Evolutionary conservation across 2,113 vertebrate species (phyloP).

Genomic region (Carassius carassius): DNA sequence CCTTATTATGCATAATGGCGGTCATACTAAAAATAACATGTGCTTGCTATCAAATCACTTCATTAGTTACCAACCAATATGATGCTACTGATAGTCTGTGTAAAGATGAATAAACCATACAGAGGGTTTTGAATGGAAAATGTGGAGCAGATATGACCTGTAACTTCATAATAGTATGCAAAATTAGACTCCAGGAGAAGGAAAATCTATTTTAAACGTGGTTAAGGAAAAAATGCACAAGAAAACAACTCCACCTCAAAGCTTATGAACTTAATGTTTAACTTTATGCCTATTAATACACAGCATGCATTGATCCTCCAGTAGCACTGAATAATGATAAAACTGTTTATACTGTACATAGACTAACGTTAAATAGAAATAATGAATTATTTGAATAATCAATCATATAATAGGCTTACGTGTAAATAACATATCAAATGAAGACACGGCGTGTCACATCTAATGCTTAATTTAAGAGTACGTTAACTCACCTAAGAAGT

Average conservation of each 20-base stretch:
- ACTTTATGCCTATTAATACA: neutral
- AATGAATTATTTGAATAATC: too few relatives aligned
- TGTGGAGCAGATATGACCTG: neutral
- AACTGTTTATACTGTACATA: too few relatives aligned
- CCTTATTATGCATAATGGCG: neutral
- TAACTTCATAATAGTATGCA: neutral
- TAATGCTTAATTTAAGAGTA: too few relatives aligned
- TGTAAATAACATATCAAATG: too few relatives aligned
- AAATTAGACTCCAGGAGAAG: neutral
- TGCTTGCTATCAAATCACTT: neutral
- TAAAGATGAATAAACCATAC: neutral
- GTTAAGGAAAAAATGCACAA: neutral
- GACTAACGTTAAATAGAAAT: too few relatives aligned
- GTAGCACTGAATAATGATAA: too few relatives aligned
- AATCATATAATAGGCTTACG: too few relatives aligned
- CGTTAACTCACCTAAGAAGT: slow-evolving; percentile 62
- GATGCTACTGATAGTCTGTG: neutral
- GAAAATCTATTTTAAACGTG: neutral
- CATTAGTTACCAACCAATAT: neutral
- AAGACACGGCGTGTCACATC: too few relatives aligned
- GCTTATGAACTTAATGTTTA: neutral
- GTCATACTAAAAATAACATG: neutral
- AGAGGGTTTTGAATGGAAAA: neutral
- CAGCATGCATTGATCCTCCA: too few relatives aligned
- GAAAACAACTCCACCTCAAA: neutral